These are phyloP conservation scores for Macropus fuliginosus DNA, from an alignment of 2,797 vertebrate genomes.

Conservation along the genomic window DNA sequence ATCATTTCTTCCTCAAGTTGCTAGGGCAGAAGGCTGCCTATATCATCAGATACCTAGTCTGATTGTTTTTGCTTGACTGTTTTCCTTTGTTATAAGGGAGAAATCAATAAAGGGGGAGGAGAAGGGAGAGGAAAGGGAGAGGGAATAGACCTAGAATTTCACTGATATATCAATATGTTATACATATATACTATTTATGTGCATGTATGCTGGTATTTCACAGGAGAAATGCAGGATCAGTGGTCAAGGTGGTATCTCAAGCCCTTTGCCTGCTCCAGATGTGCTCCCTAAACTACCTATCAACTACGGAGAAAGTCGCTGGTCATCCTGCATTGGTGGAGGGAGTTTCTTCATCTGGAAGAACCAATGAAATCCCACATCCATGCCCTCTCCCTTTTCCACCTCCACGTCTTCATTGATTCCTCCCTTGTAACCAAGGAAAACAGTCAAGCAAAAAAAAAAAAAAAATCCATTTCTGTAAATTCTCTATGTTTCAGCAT, in stretches of 20 bases:
- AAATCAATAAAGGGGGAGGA: neutral
- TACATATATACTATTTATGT: neutral
- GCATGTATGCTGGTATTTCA: neutral
- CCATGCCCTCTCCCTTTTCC: neutral
- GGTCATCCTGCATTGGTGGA: neutral
- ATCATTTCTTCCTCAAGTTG: neutral
- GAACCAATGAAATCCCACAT: neutral
- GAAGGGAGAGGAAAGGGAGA: neutral
- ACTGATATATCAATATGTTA: neutral
- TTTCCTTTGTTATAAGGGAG: neutral
- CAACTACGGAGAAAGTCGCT: neutral
- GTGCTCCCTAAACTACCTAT: neutral
- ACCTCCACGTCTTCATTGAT: neutral
- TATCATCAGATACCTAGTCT: neutral
- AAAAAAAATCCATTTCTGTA: neutral
- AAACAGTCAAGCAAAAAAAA: neutral
- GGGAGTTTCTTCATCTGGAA: neutral
- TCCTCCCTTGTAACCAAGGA: neutral
- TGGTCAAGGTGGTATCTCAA: neutral
- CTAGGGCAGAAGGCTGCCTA: neutral
- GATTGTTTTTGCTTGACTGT: neutral
- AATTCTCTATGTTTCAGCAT: neutral
- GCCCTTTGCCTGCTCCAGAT: neutral
- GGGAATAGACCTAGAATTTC: neutral
- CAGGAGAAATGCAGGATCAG: neutral